Percentiles rank a stretch among this genome's conserved stretches.
Conservation (phyloP, 2,797 vertebrate genomes). For the Natrix natrix region DNA sequence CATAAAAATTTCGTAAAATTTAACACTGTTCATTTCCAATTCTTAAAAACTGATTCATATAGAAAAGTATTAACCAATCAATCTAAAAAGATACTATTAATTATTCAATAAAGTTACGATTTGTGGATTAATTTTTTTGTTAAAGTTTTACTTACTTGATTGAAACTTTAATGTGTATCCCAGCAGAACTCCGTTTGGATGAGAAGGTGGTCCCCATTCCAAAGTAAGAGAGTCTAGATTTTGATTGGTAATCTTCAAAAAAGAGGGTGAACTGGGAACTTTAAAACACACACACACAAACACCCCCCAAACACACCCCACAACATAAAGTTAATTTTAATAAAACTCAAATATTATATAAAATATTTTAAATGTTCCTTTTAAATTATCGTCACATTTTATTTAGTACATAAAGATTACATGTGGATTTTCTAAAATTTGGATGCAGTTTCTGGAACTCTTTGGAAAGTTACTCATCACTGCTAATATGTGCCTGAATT, state of each 20-base stretch:
- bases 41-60: background rate
- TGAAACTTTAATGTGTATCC: slow-evolving; percentile 93
- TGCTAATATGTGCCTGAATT: background rate
- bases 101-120: background rate
- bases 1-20: background rate
- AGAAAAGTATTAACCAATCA: background rate
- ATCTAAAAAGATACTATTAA: background rate
- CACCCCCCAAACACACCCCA: background rate
- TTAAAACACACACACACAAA: slow-evolving; percentile 36
- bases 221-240: slow-evolving; percentile 87
- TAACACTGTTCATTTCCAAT: background rate
- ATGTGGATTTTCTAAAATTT: background rate
- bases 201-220: slow-evolving; percentile 87
- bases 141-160: slow-evolving; percentile 80
- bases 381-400: background rate
- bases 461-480: background rate
- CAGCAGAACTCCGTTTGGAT: slow-evolving; percentile 86
- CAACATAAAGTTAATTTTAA: background rate
- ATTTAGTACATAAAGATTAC: background rate
- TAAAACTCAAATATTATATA: background rate
- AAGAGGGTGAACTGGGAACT: slow-evolving; percentile 88
- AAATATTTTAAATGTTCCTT: background rate
- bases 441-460: background rate
- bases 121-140: slow-evolving; percentile 1
- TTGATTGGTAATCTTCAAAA: slow-evolving; percentile 79